Base-by-base conservation (phyloP, 2,113 vertebrate genomes). In the Struthidea cinerea region DNA sequence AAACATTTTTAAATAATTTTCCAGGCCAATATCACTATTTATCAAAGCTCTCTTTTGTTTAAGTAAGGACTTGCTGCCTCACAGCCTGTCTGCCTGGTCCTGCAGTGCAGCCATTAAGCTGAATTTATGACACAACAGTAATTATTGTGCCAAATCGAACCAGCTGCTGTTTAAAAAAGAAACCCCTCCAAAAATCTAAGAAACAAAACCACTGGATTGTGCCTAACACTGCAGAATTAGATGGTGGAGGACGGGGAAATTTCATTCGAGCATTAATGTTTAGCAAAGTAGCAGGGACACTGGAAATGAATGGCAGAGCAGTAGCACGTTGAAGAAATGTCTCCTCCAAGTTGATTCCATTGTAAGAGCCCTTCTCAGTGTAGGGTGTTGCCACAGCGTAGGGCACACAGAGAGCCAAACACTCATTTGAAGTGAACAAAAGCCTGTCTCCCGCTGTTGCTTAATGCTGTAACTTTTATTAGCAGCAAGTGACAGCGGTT, bases 401-500 rank as follows among this genome's bases (percentile, higher is more conserved):
- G 60, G 73, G 79, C 94, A 75, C 85, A 74, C 85, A 44, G 92
- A 92, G 90, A 93, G 53, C 76, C 94, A 90, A 86, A 84, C 19
- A 71, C 69, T 94, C 87, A 35, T 83, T 93, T 28, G 13, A 49
- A 44, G 53, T 26, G 86, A 97, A 94, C 80, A 97, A 96, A 96
- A 90, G 46, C 89, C 41, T 32, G 56, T 65, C 96, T 79, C 95
- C 92, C 0, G 93, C 97, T 94, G 96, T 55, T 77, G 77, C 90
- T 87, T 97, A 95, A 93, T 83, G 86, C 94, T 70, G 60, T 84
- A 95, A 96, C 61, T 90, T 63, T 32, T 95, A 88, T 93, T 94
- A 93, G 88, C 64, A 90, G 76, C 84, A 65, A 92, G 79, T 76
- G 93, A 95, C 73, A 90, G 91, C 15, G 5, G 77, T 87, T 95